Evolutionary conservation across 2,888 invertebrate species (phyloP), one percentile per base, ranked within the genome.

Genomic region (Capitulum mitella): DNA sequence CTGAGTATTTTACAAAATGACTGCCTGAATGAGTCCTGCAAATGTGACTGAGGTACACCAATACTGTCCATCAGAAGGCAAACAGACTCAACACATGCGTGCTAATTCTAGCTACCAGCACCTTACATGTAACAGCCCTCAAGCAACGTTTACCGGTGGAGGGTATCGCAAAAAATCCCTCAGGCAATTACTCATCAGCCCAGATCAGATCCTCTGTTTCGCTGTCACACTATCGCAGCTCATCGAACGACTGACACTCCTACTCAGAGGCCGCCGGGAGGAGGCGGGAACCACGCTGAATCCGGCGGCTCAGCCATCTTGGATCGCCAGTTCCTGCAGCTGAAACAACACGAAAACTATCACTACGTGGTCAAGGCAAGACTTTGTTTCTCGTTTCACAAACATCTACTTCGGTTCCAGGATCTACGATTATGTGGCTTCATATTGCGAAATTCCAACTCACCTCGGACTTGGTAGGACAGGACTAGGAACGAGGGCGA

Each of bases 141-240:
- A 12, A 29, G 29, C 58, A 8, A 43, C 12, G 43, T 61, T 19
- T 29, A 34, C 12, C n/a, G 22, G 6, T 34, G 3, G 3, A n/a
- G n/a, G n/a, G n/a, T n/a, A n/a, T n/a, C n/a, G n/a, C n/a, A n/a
- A n/a, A n/a, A n/a, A n/a, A 34, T 6, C 29, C 40, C 22, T 80
- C 46, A 77, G 77, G 78, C 78, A 78, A 70, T 78, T 80, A n/a
- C n/a, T n/a, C n/a, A n/a, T n/a, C n/a, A n/a, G n/a, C 32, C 79
- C 74, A 51, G 64, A 74, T 0, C 58, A 58, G 58, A 58, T 58
- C 58, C 6, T 58, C 58, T n/a, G 43, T 12, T 43, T 43, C 43
- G n/a, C 43, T 43, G 5, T 43, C 43, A 43, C 43, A 43, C 43
- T 5, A 12, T 43, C 12, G 43, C 6, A 5, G 43, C 12, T 12